Percentiles rank a stretch among this genome's conserved stretches.
Conservation (phyloP, 2,888 invertebrate genomes). For the Mayetiola destructor region DNA sequence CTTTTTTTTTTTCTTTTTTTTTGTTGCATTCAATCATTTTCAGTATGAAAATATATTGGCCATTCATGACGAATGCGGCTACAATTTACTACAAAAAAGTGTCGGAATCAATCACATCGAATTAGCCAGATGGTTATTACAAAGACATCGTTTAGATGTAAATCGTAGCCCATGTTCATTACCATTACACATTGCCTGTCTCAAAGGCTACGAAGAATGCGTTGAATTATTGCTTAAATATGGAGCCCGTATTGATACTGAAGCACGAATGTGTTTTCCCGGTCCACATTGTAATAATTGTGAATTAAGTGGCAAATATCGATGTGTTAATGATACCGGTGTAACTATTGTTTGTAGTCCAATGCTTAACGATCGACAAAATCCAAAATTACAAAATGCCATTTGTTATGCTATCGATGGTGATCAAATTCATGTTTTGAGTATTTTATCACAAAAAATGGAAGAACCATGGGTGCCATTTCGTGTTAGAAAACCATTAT, state of each 20-base stretch:
- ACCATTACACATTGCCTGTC: slow-evolving; percentile 58
- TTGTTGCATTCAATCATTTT: neutral
- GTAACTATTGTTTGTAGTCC: slow-evolving; percentile 20
- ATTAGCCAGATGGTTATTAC: slow-evolving; percentile 50
- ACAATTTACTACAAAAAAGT: slow-evolving; percentile 58
- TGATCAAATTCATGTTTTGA: slow-evolving; percentile 53
- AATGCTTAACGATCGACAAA: slow-evolving; percentile 31
- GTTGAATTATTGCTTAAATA: slow-evolving; percentile 52
- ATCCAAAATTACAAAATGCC: slow-evolving; percentile 49
- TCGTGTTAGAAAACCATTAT: slow-evolving; percentile 43
- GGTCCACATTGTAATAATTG: slow-evolving; percentile 55
- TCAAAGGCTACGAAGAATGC: slow-evolving; percentile 54
- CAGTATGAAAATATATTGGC: slow-evolving; percentile 53
- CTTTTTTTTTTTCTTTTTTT: neutral
- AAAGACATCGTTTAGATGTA: slow-evolving; percentile 47
- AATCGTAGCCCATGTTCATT: slow-evolving; percentile 59
- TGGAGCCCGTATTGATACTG: slow-evolving; percentile 55
- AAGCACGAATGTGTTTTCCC: slow-evolving; percentile 62
- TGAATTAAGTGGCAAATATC: slow-evolving; percentile 51
- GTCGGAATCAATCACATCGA: slow-evolving; percentile 57
- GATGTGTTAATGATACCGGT: slow-evolving; percentile 40
- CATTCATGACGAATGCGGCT: slow-evolving; percentile 50
- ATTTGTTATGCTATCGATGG: slow-evolving; percentile 59
- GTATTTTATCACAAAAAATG: slow-evolving; percentile 48
- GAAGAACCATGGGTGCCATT: slow-evolving; percentile 54